Evolutionary conservation across 2,888 invertebrate species (phyloP), one percentile per base, ranked within the genome.

Genomic region (Melieria omissa): DNA sequence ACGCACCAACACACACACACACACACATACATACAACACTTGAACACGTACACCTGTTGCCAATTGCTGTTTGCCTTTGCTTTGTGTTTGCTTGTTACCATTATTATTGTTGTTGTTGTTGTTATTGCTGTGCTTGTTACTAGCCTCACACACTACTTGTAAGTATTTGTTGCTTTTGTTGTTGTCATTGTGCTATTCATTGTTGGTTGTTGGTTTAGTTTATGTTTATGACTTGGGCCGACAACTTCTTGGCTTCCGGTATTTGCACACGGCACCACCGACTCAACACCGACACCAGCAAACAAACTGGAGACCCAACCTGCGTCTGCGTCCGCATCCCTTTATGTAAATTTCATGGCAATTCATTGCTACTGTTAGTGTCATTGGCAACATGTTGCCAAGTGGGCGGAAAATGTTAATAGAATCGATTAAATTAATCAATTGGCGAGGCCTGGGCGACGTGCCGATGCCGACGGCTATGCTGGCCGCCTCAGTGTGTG

Each of bases 291-390:
- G 10, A 57, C 44, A 60, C 16, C 29, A 14, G 7, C 60, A 67
- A 41, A 49, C 64, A 47, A 3, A 12, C 49, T 29, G 16, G n/a
- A 46, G 4, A 57, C 16, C 57, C 4, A 3, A 8, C 42, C 52
- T 65, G 52, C 9, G 44, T 54, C 52, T 44, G 54, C 44, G 14
- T 65, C 52, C 64, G 52, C 54, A 60, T 60, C 14, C 46, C 65
- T 52, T 68, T 68, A 72, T 74, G 74, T 58, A 70, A 72, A 72
- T 74, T 74, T 74, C 70, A 74, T 70, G 70, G 41, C 55, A 55
- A 63, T 46, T 57, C 63, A 63, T 55, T 42, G 63, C 16, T 70
- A 7, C 46, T 42, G 29, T 57, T 9, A 8, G 47, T 41, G 60
- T 41, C 61, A 55, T 44, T 9, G 49, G 49, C 65, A 61, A 46